A percentile compares a stretch with the other conserved stretches of the same genome.
These are phyloP conservation scores for Pycnomerus fuliginosus DNA, from an alignment of 2,888 invertebrate genomes.

Conservation along the genomic window DNA sequence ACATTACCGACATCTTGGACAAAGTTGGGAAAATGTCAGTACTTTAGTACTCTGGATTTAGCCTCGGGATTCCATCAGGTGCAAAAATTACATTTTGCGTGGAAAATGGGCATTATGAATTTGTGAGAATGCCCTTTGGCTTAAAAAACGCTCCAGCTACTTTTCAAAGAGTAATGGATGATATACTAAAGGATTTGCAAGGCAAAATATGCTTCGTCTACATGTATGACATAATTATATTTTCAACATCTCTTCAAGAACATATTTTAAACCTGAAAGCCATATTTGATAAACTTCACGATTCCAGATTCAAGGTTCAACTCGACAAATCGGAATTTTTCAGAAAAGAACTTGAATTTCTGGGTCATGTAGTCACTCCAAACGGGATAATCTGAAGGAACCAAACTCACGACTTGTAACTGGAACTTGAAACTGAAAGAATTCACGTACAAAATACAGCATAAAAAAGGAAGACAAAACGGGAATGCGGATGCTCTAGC, in stretches of 20 bases:
- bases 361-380: no score
- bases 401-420: no score
- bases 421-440: no score
- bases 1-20: background rate
- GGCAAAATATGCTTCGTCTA: background rate
- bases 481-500: no score
- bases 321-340: no score
- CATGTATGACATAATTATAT: background rate
- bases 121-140: background rate
- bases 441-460: no score
- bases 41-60: background rate
- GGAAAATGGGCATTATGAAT: background rate
- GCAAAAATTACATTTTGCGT: background rate
- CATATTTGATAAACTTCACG: no score
- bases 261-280: background rate
- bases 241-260: background rate
- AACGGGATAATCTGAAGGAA: no score
- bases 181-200: background rate
- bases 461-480: no score
- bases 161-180: conserved; percentile 1
- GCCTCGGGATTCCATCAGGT: background rate
- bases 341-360: no score
- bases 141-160: background rate
- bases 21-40: background rate
- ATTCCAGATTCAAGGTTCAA: no score